Percentiles rank a stretch among this genome's conserved stretches.
Evolutionary conservation across 2,113 vertebrate genomes (phyloP).

Genomic region (Tragelaphus buxtoni): DNA sequence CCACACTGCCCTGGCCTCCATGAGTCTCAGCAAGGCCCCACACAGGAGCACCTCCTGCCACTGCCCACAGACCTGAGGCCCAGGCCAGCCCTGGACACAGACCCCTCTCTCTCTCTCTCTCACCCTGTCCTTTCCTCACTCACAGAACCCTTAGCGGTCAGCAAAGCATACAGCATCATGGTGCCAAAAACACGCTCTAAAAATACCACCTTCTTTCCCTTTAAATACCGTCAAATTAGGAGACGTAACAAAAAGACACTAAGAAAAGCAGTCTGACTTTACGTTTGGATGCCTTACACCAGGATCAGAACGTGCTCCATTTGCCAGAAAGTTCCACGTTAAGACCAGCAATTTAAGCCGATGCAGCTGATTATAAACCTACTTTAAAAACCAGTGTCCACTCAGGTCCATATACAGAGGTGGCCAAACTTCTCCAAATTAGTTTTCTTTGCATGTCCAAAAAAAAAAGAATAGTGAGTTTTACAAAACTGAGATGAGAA

Average conservation of each 20-base stretch:
- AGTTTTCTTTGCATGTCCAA: neutral
- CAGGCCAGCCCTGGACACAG: fast-evolving
- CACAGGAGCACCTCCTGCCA: fast-evolving
- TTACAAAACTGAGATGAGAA: neutral
- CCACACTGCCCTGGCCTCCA: fast-evolving
- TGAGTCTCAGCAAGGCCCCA: fast-evolving
- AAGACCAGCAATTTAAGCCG: neutral
- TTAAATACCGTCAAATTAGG: too few species aligned
- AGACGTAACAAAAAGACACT: too few species aligned
- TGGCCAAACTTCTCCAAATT: neutral
- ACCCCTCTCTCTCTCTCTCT: fast-evolving
- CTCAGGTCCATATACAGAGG: neutral
- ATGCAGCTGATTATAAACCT: too few species aligned
- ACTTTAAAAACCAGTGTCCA: neutral
- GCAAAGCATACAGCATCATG: fast-evolving
- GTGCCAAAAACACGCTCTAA: fast-evolving
- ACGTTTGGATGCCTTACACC: neutral
- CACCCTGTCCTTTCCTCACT: fast-evolving
- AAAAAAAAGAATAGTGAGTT: neutral
- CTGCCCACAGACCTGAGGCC: fast-evolving
- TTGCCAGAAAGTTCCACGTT: neutral
- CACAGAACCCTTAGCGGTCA: fast-evolving
- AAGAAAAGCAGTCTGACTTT: neutral
- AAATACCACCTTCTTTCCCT: neutral
- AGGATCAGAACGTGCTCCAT: too few species aligned